These are phyloP conservation scores for Lepidonotus clava DNA, from an alignment of 2,888 invertebrate genomes.

Conservation along the genomic window DNA sequence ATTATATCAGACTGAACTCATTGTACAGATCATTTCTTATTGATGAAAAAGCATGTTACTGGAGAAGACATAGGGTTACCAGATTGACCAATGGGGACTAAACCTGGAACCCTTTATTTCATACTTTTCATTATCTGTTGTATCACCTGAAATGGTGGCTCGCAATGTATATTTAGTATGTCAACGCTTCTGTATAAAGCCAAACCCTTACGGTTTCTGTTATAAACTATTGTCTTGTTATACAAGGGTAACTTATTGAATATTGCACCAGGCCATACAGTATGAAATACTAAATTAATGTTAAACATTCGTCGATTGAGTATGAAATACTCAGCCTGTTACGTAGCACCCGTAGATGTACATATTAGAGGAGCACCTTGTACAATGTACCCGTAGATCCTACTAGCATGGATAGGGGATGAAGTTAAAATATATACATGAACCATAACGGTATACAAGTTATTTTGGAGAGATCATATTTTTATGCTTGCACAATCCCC, in stretches of 20 bases:
- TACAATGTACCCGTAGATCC: not conserved
- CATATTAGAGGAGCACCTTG: not conserved
- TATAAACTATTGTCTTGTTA: slow-evolving; percentile 42
- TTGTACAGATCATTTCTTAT: too few species aligned
- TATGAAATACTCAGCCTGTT: slow-evolving; percentile 5
- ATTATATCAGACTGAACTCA: too few species aligned
- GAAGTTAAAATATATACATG: not conserved
- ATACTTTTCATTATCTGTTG: not conserved
- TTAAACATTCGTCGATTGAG: slow-evolving; percentile 23
- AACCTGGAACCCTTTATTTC: too few species aligned
- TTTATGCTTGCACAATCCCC: slow-evolving; percentile 41
- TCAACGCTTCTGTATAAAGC: not conserved
- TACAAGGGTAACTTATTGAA: slow-evolving; percentile 48
- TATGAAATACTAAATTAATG: slow-evolving; percentile 44
- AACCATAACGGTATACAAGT: not conserved
- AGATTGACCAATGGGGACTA: too few species aligned
- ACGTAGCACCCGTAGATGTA: slow-evolving; percentile 19
- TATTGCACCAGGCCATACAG: slow-evolving; percentile 41
- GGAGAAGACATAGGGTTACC: too few species aligned
- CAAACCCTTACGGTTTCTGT: slow-evolving; percentile 41
- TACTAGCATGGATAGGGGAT: not conserved
- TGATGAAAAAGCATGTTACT: too few species aligned
- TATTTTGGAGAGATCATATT: slow-evolving; percentile 43
- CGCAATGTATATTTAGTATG: slow-evolving; percentile 12
- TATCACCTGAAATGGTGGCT: not conserved